Evolutionary conservation across 2,888 invertebrate genomes (phyloP).

Genomic region (Ormia ochracea): DNA sequence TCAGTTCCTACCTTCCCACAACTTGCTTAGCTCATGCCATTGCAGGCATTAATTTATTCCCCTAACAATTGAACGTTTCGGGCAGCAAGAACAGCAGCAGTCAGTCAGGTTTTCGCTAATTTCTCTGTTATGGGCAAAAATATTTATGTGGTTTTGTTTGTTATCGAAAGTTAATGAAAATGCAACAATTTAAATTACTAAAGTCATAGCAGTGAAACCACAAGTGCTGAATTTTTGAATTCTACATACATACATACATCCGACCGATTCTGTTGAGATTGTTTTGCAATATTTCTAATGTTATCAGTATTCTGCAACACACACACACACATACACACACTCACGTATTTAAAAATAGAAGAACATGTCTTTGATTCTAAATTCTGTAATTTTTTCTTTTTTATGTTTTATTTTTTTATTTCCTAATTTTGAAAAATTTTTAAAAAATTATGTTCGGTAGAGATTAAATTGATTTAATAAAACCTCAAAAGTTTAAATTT

Average conservation of each 20-base stretch:
- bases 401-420: no score
- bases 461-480: not conserved
- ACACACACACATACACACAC: no score
- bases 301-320: no score
- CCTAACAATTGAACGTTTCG: not conserved
- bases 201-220: not conserved
- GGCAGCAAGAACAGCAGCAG: slow-evolving; percentile 2
- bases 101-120: slow-evolving; percentile 20
- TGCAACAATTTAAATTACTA: not conserved
- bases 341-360: no score
- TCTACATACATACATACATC: no score
- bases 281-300: no score
- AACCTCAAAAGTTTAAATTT: not conserved
- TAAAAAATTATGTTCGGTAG: no score
- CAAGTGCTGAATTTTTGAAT: not conserved
- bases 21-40: not conserved
- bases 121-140: not conserved
- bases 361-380: no score
- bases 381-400: no score
- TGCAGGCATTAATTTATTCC: not conserved
- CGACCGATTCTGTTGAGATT: no score
- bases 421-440: no score
- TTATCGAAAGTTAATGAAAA: not conserved
- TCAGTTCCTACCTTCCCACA: slow-evolving; percentile 21
- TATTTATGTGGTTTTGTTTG: not conserved